Evolutionary conservation across 2,113 vertebrate genomes (phyloP), one percentile per base, ranked within the genome.

Genomic region (Hemiscyllium ocellatum): DNA sequence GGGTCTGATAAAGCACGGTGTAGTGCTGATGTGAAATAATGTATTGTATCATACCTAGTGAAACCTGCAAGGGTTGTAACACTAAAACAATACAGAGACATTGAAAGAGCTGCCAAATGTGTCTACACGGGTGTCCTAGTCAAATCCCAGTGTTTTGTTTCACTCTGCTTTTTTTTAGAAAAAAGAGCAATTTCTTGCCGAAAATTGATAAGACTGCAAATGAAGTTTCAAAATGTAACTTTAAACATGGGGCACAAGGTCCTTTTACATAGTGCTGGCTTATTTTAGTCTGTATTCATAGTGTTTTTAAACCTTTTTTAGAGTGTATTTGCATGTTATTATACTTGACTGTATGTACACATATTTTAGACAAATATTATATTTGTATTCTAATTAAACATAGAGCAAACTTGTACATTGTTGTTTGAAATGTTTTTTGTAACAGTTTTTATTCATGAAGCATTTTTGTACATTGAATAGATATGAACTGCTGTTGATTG

Each of bases 401-500:
- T 98, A 98, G 98, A 99, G 98, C 98, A 97, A 98, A 98, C 98
- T 99, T 99, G 98, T 99, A 99, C 98, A 99, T 99, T 98, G 98
- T 99, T 95, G 94, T 95, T 99, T 99, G 98, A 99, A 99, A 99
- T 98, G 98, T 99, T 99, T 99, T 99, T 99, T 99, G 98, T 99
- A 99, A 99, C 98, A 98, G 98, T 99, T 99, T 99, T 99, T 99
- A 99, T 99, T 99, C 99, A 99, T 99, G 98, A 99, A 98, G 98
- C 99, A 99, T 99, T 99, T 99, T 99, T 99, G 99, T 99, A 99
- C 98, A 99, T 99, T 99, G 98, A 98, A 98, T 98, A 97, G 98
- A 98, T 98, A 98, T 98, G 97, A 98, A 97, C 97, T 97, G 98
- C 98, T 98, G 98, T 98, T 98, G 98, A 98, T 98, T 98, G 97